phyloP scores from a whole-genome alignment of 2,113 vertebrate species.

The Etia nguti region DNA sequence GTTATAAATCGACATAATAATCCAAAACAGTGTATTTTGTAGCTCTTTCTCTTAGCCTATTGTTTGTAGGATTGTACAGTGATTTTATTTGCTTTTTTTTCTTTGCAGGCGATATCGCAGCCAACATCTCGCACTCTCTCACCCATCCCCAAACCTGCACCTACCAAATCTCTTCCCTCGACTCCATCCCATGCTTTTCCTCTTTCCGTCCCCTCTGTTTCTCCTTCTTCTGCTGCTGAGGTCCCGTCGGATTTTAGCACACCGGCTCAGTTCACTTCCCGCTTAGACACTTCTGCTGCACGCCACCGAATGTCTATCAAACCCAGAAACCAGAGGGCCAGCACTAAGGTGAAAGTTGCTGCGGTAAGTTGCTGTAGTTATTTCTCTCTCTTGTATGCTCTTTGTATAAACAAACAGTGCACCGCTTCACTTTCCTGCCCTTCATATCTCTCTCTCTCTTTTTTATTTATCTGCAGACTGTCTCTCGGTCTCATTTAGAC shows the following conservation, averaged over 20 bases:
- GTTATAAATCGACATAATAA: not conserved
- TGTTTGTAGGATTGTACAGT: not conserved
- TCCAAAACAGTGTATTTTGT: not conserved
- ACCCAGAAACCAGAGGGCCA: slow-evolving; percentile 86
- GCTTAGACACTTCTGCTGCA: slow-evolving; percentile 90
- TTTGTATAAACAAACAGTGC: not conserved
- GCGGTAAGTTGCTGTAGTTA: slow-evolving; percentile 64
- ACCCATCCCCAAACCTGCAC: slow-evolving; percentile 48
- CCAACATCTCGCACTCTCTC: slow-evolving; percentile 61
- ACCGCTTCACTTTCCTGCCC: not conserved
- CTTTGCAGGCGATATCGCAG: slow-evolving; percentile 63
- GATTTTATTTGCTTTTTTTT: not conserved
- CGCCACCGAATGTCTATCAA: slow-evolving; percentile 91
- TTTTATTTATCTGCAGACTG: slow-evolving; percentile 20
- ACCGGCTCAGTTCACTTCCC: slow-evolving; percentile 76
- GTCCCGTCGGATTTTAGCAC: slow-evolving; percentile 75
- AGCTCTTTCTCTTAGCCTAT: not conserved
- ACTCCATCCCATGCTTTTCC: slow-evolving; percentile 50
- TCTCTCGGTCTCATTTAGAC: slow-evolving; percentile 47
- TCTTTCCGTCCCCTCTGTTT: slow-evolving; percentile 14
- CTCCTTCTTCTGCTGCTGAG: slow-evolving; percentile 28
- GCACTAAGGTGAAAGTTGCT: slow-evolving; percentile 72
- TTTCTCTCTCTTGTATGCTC: not conserved
- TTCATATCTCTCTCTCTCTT: not conserved
- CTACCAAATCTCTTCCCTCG: slow-evolving; percentile 14